phyloP scores from a whole-genome alignment of 2,888 invertebrate species.

The Ferdinandea cuprea region DNA sequence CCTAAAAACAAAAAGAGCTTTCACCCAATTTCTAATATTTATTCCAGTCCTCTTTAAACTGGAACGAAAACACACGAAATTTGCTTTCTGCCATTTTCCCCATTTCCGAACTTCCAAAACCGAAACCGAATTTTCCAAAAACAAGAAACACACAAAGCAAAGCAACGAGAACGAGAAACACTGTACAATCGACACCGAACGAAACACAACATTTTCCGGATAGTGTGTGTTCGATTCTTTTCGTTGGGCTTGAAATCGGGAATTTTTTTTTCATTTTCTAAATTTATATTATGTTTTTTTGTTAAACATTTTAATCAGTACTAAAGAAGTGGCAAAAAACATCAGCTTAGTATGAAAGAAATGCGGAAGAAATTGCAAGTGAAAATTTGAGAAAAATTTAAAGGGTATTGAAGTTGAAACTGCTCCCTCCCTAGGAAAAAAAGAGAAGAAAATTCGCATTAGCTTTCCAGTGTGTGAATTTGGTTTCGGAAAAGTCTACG shows the following conservation, averaged over 20 bases:
- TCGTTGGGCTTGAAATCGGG: constrained; percentile 34
- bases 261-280: constrained; percentile 3
- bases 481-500: constrained; percentile 24
- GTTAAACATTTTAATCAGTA: neutral
- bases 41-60: constrained; percentile 45
- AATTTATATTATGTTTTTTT: constrained; percentile 23
- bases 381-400: too few relatives aligned
- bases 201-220: constrained; percentile 50
- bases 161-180: constrained; percentile 23
- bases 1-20: constrained; percentile 54
- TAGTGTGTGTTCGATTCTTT: constrained; percentile 26
- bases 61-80: constrained; percentile 66
- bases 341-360: neutral
- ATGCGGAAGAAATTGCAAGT: constrained; percentile 14
- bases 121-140: constrained; percentile 47
- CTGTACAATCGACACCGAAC: constrained; percentile 61
- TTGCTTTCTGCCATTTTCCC: constrained; percentile 35
- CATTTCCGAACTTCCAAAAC: constrained; percentile 40
- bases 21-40: constrained; percentile 65
- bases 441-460: constrained; percentile 41
- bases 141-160: constrained; percentile 11
- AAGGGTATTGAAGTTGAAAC: constrained; percentile 22
- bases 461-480: constrained; percentile 48
- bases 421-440: constrained; percentile 8
- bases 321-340: neutral